Evolutionary conservation across 1,140 invertebrate genomes (phyloP).

Genomic region (Brachionus paranguensis): DNA sequence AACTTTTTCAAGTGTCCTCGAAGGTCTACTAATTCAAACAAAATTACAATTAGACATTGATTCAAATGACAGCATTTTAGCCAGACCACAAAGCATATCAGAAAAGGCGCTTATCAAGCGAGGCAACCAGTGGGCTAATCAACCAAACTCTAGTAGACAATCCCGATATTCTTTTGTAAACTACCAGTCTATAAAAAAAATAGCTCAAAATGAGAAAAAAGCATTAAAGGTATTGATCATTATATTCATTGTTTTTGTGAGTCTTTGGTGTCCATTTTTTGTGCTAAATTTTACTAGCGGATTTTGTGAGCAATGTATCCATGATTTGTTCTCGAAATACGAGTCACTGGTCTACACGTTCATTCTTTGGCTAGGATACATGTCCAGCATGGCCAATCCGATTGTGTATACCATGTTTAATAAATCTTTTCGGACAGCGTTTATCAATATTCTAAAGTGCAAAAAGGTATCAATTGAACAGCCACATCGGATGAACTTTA

Average conservation of each 20-base stretch:
- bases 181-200: conserved; percentile 16
- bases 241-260: conserved; percentile 53
- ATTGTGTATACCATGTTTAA: conserved; percentile 57
- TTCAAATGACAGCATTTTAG: not conserved
- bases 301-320: conserved; percentile 44
- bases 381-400: conserved; percentile 54
- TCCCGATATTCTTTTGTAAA: conserved; percentile 13
- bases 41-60: not conserved
- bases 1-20: conserved; percentile 8
- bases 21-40: conserved; percentile 17
- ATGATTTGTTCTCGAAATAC: conserved; percentile 45
- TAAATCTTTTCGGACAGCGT: conserved; percentile 52
- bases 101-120: not conserved
- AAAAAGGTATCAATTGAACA: conserved; percentile 13
- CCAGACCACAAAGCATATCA: not conserved
- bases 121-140: not conserved
- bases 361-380: conserved; percentile 53
- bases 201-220: conserved; percentile 43
- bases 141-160: not conserved
- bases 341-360: conserved; percentile 44
- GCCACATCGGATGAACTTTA: not conserved
- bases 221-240: conserved; percentile 53
- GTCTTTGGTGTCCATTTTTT: conserved; percentile 55
- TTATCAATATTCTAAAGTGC: conserved; percentile 51
- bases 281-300: conserved; percentile 50